Evolutionary conservation across 2,113 vertebrate genomes (phyloP), one percentile per base, ranked within the genome.

Genomic region (Leptobrachium ailaonicum): DNA sequence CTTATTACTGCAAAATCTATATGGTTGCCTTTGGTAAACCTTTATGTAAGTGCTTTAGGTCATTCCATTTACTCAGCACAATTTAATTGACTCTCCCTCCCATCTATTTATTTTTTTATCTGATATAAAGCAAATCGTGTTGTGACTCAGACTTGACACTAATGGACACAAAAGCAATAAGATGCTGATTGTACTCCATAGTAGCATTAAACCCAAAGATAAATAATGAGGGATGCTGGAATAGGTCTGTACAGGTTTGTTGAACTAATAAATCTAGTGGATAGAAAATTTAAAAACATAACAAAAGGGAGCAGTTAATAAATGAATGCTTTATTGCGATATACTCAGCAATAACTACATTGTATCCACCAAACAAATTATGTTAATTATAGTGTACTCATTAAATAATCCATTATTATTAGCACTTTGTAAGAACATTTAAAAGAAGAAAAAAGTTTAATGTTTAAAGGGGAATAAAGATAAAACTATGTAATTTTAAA

Each of bases 81-180:
- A 53, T 44, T 4, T 56, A 56, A 77, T 58, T 69, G 75, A 14
- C 67, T 44, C 54, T 43, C 41, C 66, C 66, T 11, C 44, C 56
- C 13, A 32, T 60, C 13, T 41, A 12, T 68, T 32, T 32, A 32
- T 32, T 32, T 32, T 76, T 72, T 79, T 50, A 66, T 79, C 71
- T 73, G n/a, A 64, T 71, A 66, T 53, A 73, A 67, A 80, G 64
- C 47, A 56, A 74, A 80, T 74, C 44, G 47, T 44, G 42, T 14
- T 50, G 70, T 63, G 10, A 43, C 50, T 80, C 64, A 64, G 72
- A 80, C 66, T 66, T 63, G 62, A 71, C n/a, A 73, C 75, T 77
- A 77, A 77, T 77, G 40, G 66, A 66, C 41, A 44, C 41, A 73
- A 68, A 50, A 58, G 44, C 78, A 80, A 80, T 80, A 80, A 80